A percentile compares a stretch with the other conserved stretches of the same genome.
Conservation (phyloP, 1,140 invertebrate genomes). For the Diabrotica undecimpunctata region DNA sequence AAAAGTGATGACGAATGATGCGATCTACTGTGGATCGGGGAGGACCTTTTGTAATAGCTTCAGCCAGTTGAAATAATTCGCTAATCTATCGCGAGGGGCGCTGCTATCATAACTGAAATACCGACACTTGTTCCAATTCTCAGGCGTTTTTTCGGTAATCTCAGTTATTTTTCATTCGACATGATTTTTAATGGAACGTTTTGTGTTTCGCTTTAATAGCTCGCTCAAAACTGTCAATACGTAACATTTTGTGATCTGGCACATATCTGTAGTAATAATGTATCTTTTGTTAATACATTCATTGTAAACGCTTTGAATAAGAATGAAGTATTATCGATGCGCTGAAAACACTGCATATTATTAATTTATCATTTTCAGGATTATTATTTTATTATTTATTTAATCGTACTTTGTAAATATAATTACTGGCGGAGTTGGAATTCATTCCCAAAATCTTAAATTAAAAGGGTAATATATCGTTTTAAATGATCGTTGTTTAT, state of each 20-base stretch:
- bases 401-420: no score
- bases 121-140: conserved; percentile 36
- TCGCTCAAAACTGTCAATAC: neutral
- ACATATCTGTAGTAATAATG: neutral
- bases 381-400: no score
- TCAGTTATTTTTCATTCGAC: conserved; percentile 8
- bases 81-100: conserved; percentile 37
- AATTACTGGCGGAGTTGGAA: no score
- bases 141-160: conserved; percentile 29
- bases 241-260: neutral
- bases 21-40: conserved; percentile 26
- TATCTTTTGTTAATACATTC: no score
- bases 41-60: conserved; percentile 34
- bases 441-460: no score
- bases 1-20: conserved; percentile 27
- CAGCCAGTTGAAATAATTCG: conserved; percentile 43
- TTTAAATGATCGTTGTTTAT: no score
- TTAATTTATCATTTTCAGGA: no score
- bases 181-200: neutral
- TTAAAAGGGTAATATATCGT: no score
- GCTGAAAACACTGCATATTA: no score
- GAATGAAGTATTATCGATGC: no score
- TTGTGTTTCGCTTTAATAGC: neutral
- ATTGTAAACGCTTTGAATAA: no score
- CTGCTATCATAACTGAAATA: conserved; percentile 32